Conservation (phyloP, 2,888 invertebrate genomes). For the Lamellibrachia columna region DNA sequence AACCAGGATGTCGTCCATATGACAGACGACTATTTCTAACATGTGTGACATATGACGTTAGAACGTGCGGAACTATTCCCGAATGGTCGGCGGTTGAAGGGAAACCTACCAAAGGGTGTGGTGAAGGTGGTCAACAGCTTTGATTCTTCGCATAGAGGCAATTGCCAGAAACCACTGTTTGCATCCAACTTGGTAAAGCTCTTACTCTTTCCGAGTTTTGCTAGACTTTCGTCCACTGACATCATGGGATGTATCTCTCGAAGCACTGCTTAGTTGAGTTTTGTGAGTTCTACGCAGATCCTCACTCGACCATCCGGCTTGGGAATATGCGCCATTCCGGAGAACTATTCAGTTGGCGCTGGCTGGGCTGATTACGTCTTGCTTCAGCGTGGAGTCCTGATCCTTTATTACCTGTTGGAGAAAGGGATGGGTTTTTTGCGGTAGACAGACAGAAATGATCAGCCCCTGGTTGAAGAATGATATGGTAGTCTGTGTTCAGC, state of each 20-base stretch:
- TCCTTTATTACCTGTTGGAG: conserved; percentile 50
- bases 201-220: neutral
- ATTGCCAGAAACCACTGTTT: neutral
- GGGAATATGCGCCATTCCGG: conserved; percentile 51
- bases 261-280: neutral
- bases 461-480: conserved; percentile 38
- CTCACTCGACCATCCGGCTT: conserved; percentile 38
- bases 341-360: conserved; percentile 56
- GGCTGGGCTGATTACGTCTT: conserved; percentile 51
- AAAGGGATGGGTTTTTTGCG: conserved; percentile 53
- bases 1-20: neutral
- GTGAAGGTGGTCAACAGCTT: neutral
- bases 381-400: conserved; percentile 42
- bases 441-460: conserved; percentile 46
- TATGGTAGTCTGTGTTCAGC: neutral
- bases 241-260: neutral
- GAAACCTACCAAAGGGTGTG: conserved; percentile 22
- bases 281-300: neutral
- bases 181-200: neutral
- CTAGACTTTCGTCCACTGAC: neutral
- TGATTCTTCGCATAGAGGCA: neutral
- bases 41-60: neutral
- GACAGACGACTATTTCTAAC: neutral
- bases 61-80: neutral
- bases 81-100: neutral